Percentiles rank a stretch among this genome's conserved stretches.
These are phyloP conservation scores for Cariama cristata DNA, from an alignment of 2,113 vertebrate species.

Conservation along the genomic window DNA sequence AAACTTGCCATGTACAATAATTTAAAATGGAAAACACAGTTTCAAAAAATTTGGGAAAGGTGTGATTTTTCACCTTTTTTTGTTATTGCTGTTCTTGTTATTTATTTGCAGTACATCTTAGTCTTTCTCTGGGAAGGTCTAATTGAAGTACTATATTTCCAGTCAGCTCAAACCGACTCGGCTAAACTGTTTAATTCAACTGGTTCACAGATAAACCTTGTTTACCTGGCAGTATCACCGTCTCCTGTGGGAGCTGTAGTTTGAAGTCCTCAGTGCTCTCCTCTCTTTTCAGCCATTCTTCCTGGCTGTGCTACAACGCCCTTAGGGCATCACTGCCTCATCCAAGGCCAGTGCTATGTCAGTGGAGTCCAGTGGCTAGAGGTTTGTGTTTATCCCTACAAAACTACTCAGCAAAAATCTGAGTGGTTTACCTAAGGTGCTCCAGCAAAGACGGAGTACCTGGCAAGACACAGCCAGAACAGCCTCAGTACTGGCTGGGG, in stretches of 20 bases:
- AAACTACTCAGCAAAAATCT: neutral
- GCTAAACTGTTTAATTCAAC: neutral
- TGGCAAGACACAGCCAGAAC: neutral
- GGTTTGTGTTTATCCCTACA: neutral
- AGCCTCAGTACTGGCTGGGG: fast-evolving
- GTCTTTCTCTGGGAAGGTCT: neutral
- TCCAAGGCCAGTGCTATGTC: neutral
- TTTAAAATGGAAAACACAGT: neutral
- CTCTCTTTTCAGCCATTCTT: neutral
- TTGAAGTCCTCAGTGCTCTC: neutral
- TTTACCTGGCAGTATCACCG: neutral
- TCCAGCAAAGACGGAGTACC: neutral
- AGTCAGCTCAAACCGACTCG: neutral
- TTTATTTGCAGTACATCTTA: neutral
- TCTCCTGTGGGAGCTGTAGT: neutral
- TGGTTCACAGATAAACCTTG: neutral
- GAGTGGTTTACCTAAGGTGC: neutral
- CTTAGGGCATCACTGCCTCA: neutral
- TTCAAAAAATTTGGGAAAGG: neutral
- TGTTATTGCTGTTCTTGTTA: neutral
- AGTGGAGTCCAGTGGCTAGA: neutral
- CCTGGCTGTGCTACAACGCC: neutral
- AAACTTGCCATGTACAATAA: neutral
- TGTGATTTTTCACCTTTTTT: neutral
- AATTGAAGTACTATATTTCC: neutral